Percentiles rank a stretch among this genome's conserved stretches.
phyloP scores from a whole-genome alignment of 2,113 vertebrate genomes.

The Motacilla alba region DNA sequence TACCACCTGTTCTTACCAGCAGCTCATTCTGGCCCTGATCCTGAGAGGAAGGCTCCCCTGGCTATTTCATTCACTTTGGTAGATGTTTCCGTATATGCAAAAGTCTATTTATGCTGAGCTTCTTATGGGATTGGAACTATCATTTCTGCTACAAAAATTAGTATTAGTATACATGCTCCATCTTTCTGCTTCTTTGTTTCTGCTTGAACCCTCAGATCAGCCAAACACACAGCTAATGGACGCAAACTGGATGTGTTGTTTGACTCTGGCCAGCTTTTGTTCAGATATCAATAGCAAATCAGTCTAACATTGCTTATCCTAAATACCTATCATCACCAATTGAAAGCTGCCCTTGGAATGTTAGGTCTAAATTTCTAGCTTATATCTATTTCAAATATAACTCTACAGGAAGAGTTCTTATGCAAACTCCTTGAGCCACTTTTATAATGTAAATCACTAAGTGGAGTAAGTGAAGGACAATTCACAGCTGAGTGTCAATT shows the following conservation, averaged over 20 bases:
- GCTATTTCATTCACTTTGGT: not conserved
- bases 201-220: not conserved
- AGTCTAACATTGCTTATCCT: not conserved
- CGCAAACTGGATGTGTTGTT: not conserved
- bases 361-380: not conserved
- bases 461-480: not conserved
- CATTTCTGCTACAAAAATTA: not conserved
- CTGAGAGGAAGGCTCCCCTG: not conserved
- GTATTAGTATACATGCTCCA: not conserved
- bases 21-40: not conserved
- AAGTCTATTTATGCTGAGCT: not conserved
- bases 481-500: not conserved
- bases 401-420: not conserved
- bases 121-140: not conserved
- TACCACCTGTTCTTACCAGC: not conserved
- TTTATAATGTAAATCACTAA: not conserved
- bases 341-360: not conserved
- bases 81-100: not conserved
- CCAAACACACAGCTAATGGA: not conserved
- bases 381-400: not conserved
- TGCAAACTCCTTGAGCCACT: not conserved
- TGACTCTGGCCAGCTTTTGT: not conserved
- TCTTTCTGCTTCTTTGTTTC: not conserved
- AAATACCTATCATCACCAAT: not conserved
- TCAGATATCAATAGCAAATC: not conserved